Evolutionary conservation across 2,888 invertebrate genomes (phyloP).

Genomic region (Cheilosia grossa): DNA sequence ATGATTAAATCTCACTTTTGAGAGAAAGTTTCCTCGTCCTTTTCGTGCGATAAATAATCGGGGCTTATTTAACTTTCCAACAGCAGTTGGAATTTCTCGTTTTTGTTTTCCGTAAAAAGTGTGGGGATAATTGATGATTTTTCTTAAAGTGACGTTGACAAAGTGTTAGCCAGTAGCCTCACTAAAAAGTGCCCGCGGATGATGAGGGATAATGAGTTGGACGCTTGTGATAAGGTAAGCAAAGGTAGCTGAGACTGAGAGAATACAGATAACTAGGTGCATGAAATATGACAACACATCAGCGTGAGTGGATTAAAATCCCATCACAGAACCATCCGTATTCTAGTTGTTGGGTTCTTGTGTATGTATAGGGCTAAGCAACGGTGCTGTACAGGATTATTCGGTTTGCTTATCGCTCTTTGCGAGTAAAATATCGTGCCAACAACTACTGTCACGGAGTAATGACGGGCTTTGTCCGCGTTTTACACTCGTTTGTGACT

Average conservation of each 20-base stretch:
- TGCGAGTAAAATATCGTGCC: too few species aligned
- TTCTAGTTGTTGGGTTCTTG: too few species aligned
- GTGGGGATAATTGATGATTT: constrained; percentile 60
- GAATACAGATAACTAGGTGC: too few species aligned
- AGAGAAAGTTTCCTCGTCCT: constrained; percentile 51
- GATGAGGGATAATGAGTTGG: constrained; percentile 63
- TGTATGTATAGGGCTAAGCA: too few species aligned
- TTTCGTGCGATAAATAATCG: constrained; percentile 60
- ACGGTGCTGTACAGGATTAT: too few species aligned
- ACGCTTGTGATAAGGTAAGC: constrained; percentile 22
- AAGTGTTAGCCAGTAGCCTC: constrained; percentile 57
- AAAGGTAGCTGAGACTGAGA: background rate
- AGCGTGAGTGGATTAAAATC: too few species aligned
- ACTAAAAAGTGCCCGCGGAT: constrained; percentile 36
- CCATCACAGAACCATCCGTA: too few species aligned
- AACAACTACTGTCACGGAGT: too few species aligned
- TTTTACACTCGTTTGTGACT: too few species aligned
- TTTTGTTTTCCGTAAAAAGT: background rate
- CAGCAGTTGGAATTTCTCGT: constrained; percentile 1
- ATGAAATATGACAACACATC: too few species aligned
- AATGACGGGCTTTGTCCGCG: too few species aligned
- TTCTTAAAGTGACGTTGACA: constrained; percentile 68
- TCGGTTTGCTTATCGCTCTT: too few species aligned
- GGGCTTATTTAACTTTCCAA: constrained; percentile 26
- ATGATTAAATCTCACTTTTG: constrained; percentile 66